A percentile compares a stretch with the other conserved stretches of the same genome.
Evolutionary conservation across 2,797 vertebrate genomes (phyloP).

Genomic region (Sitta carolinensis): DNA sequence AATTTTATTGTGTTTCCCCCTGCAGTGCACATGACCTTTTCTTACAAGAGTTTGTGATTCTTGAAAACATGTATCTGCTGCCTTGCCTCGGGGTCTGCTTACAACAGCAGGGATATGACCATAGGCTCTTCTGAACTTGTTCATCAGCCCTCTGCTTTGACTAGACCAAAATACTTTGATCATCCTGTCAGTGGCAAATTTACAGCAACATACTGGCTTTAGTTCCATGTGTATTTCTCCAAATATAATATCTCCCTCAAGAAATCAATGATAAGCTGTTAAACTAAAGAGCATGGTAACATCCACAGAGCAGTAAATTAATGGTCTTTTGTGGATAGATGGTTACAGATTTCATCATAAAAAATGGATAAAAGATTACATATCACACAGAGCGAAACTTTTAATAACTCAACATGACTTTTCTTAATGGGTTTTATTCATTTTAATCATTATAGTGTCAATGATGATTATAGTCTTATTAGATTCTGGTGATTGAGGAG

Average conservation of each 20-base stretch:
- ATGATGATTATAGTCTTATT: conserved; percentile 98
- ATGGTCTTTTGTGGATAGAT: conserved; percentile 88
- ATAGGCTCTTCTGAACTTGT: conserved; percentile 71
- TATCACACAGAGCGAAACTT: conserved; percentile 89
- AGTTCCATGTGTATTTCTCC: conserved; percentile 81
- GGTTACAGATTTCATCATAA: conserved; percentile 85
- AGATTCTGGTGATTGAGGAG: conserved; percentile 91
- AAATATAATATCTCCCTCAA: conserved; percentile 86
- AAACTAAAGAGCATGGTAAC: conserved; percentile 86
- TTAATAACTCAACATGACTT: conserved; percentile 95
- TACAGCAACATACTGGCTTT: conserved; percentile 76
- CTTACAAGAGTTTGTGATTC: conserved; percentile 79
- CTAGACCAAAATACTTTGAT: conserved; percentile 77
- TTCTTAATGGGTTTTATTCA: conserved; percentile 99
- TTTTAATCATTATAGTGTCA: conserved; percentile 99
- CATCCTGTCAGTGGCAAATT: conserved; percentile 82
- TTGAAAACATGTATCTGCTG: conserved; percentile 87
- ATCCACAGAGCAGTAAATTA: conserved; percentile 88
- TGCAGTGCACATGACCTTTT: conserved; percentile 90
- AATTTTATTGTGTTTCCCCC: conserved; percentile 92
- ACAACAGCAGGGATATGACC: conserved; percentile 68
- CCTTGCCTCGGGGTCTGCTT: conserved; percentile 71
- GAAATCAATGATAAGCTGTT: conserved; percentile 89
- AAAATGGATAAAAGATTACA: conserved; percentile 90
- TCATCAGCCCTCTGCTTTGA: conserved; percentile 72